Conservation (phyloP, 1,140 invertebrate species). For the Brachionus angularis region DNA sequence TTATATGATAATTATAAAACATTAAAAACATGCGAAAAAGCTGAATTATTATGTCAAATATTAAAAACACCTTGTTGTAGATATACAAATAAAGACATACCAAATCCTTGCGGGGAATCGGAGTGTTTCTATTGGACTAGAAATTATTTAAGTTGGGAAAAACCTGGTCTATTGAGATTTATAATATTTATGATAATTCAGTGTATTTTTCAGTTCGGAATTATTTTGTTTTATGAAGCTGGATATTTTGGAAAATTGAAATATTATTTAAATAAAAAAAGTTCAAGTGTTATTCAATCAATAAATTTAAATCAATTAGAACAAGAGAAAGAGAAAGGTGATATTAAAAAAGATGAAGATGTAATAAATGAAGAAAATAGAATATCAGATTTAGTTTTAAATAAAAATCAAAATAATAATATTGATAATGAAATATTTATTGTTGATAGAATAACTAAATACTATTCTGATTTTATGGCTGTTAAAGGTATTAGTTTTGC, state of each 20-base stretch:
- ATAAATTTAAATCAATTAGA: conserved; percentile 10
- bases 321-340: neutral
- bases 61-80: conserved; percentile 26
- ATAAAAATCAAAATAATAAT: too few relatives aligned
- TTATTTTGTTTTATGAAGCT: conserved; percentile 29
- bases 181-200: conserved; percentile 21
- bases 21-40: neutral
- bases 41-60: neutral
- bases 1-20: conserved; percentile 5
- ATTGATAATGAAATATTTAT: conserved; percentile 50
- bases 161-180: conserved; percentile 27
- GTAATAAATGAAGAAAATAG: conserved; percentile 12
- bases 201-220: neutral
- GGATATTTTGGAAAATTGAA: neutral
- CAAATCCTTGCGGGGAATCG: conserved; percentile 13
- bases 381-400: neutral
- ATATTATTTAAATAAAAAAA: neutral
- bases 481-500: neutral
- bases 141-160: conserved; percentile 43
- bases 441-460: conserved; percentile 63
- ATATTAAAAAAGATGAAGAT: conserved; percentile 25
- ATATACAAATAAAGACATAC: conserved; percentile 17
- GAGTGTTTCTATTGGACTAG: conserved; percentile 26
- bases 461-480: conserved; percentile 60
- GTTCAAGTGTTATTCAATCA: neutral